Evolutionary conservation across 2,113 vertebrate species (phyloP).

Genomic region (Pardalotus punctatus): DNA sequence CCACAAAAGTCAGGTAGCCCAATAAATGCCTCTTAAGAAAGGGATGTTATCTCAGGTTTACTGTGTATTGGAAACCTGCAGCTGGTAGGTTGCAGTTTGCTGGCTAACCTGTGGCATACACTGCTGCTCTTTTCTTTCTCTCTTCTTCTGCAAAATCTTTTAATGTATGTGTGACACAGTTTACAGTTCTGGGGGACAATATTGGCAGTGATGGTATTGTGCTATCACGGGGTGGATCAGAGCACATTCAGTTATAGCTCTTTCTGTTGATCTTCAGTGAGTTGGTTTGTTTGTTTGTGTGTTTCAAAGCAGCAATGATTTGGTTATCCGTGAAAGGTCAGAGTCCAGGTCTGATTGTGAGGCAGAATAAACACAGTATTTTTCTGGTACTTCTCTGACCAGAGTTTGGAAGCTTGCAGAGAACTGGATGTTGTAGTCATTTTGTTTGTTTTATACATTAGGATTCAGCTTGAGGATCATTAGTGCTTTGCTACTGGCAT

Average conservation of each 20-base stretch:
- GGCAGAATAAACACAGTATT: not conserved
- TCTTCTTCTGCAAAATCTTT: not conserved
- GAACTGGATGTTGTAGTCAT: not conserved
- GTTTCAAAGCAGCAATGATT: not conserved
- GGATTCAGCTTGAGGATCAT: not conserved
- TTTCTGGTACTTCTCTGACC: not conserved
- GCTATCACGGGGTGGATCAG: not conserved
- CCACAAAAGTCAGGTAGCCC: not conserved
- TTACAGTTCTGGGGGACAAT: not conserved
- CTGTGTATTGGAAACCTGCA: fast-evolving
- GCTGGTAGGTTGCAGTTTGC: not conserved
- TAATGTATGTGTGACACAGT: fast-evolving
- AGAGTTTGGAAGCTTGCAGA: not conserved
- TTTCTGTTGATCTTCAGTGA: not conserved
- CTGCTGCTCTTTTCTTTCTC: not conserved
- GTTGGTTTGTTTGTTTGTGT: not conserved
- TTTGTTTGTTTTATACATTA: not conserved
- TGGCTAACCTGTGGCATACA: not conserved
- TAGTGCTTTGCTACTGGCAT: not conserved
- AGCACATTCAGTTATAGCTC: not conserved
- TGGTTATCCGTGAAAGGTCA: not conserved
- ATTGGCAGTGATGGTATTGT: not conserved
- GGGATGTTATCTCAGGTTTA: not conserved
- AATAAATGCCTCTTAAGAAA: not conserved
- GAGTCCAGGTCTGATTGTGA: not conserved